Conservation (phyloP, 2,113 vertebrate species). For the Fukomys damarensis region DNA sequence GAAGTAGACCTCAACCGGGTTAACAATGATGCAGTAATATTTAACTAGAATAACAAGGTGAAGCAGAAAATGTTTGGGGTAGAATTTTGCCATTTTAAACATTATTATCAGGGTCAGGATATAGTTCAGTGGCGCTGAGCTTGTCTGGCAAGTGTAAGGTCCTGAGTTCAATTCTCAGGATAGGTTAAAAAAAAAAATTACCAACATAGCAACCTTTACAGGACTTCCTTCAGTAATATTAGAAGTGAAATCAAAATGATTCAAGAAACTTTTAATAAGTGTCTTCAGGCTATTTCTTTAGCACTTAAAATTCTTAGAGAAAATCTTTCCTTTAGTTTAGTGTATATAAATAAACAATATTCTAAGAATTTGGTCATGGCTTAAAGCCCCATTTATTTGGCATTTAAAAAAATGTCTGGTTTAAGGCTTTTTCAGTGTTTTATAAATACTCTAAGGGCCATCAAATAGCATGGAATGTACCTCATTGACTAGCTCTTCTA, state of each 20-base stretch:
- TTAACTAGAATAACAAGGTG: slow-evolving; percentile 47
- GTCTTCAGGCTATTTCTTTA: slow-evolving; percentile 49
- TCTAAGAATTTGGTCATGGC: slow-evolving; percentile 53
- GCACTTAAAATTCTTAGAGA: slow-evolving; percentile 25
- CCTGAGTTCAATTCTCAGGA: no score
- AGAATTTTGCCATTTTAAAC: slow-evolving; percentile 28
- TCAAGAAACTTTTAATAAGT: slow-evolving; percentile 15
- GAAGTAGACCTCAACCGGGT: slow-evolving; percentile 29
- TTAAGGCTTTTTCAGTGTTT: neutral
- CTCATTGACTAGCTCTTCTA: slow-evolving; percentile 28
- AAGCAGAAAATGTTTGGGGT: neutral
- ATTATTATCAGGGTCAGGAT: neutral
- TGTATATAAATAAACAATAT: slow-evolving; percentile 21
- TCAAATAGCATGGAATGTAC: slow-evolving; percentile 7
- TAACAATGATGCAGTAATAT: neutral
- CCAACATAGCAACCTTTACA: slow-evolving; percentile 16
- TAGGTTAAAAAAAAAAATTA: no score
- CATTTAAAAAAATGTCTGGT: neutral
- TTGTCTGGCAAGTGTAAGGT: no score
- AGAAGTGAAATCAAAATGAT: slow-evolving; percentile 51
- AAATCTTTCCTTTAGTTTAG: slow-evolving; percentile 49
- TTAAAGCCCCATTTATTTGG: slow-evolving; percentile 51
- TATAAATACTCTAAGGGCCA: neutral
- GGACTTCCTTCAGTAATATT: neutral
- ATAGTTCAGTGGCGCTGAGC: no score